Percentiles rank a stretch among this genome's conserved stretches.
These are phyloP conservation scores for Hormaphis cornu DNA, from an alignment of 1,140 invertebrate species.

Conservation along the genomic window DNA sequence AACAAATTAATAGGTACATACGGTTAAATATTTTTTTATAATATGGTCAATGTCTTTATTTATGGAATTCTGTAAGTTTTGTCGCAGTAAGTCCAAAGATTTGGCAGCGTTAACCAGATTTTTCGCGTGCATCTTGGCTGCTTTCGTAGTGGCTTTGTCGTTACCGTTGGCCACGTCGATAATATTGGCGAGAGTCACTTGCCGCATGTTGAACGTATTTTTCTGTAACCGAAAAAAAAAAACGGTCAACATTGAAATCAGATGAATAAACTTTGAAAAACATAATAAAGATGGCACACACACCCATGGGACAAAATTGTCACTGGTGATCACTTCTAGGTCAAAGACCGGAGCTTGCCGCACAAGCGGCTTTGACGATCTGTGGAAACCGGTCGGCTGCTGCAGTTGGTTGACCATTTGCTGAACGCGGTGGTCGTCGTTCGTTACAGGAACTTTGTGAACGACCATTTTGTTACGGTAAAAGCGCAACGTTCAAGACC, in stretches of 20 bases:
- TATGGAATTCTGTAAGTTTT: conserved; percentile 62
- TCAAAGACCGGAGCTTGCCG: conserved; percentile 21
- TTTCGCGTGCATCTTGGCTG: conserved; percentile 44
- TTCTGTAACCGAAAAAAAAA: conserved; percentile 46
- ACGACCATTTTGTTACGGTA: not conserved
- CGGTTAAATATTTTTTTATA: conserved; percentile 64
- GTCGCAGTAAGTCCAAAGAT: conserved; percentile 60
- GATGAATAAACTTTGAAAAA: no score
- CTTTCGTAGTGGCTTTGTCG: conserved; percentile 30
- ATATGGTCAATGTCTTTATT: conserved; percentile 68
- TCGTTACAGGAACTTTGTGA: conserved; percentile 5
- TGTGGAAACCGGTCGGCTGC: not conserved
- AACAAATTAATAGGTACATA: conserved; percentile 40
- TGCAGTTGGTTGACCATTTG: not conserved
- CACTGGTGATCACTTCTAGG: conserved; percentile 20
- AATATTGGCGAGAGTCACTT: conserved; percentile 53
- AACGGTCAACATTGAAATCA: not conserved
- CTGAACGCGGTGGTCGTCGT: conserved; percentile 14
- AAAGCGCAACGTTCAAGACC: no score
- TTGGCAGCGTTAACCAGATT: conserved; percentile 53
- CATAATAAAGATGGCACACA: not conserved
- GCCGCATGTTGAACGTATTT: conserved; percentile 51
- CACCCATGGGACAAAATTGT: conserved; percentile 24
- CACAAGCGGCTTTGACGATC: not conserved
- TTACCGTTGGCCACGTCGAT: conserved; percentile 38